phyloP scores from a whole-genome alignment of 2,888 invertebrate species.

The Agrotis segetum region DNA sequence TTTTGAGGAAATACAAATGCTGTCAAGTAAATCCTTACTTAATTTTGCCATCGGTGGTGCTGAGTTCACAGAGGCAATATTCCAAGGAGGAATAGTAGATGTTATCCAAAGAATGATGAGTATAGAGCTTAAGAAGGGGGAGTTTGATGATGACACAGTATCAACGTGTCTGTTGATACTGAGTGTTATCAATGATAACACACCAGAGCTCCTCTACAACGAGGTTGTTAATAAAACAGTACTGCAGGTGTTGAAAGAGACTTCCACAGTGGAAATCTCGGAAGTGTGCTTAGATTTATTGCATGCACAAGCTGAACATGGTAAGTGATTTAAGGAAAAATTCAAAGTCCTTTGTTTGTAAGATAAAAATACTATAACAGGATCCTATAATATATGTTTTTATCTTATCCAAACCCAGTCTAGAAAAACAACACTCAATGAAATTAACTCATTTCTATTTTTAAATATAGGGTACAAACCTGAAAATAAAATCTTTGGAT shows the following conservation, averaged over 20 bases:
- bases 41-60: slow-evolving; percentile 95
- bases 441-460: too few species aligned
- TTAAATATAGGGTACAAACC: too few species aligned
- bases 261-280: slow-evolving; percentile 93
- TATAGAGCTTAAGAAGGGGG: slow-evolving; percentile 85
- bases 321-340: slow-evolving; percentile 78
- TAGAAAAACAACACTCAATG: background rate
- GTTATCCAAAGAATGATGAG: slow-evolving; percentile 89
- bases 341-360: background rate
- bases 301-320: slow-evolving; percentile 94
- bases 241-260: slow-evolving; percentile 92
- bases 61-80: slow-evolving; percentile 91
- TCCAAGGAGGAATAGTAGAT: slow-evolving; percentile 90
- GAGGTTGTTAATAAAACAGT: slow-evolving; percentile 91
- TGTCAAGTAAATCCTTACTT: slow-evolving; percentile 93
- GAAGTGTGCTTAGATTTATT: slow-evolving; percentile 95
- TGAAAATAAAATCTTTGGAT: too few species aligned
- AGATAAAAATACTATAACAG: background rate
- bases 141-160: slow-evolving; percentile 90
- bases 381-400: background rate
- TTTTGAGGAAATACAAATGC: slow-evolving; percentile 91
- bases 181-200: slow-evolving; percentile 92
- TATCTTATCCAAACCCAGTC: background rate
- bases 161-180: slow-evolving; percentile 91
- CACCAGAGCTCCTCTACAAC: slow-evolving; percentile 91